Conservation (phyloP, 2,797 vertebrate genomes). For the Vipera ursinii region DNA sequence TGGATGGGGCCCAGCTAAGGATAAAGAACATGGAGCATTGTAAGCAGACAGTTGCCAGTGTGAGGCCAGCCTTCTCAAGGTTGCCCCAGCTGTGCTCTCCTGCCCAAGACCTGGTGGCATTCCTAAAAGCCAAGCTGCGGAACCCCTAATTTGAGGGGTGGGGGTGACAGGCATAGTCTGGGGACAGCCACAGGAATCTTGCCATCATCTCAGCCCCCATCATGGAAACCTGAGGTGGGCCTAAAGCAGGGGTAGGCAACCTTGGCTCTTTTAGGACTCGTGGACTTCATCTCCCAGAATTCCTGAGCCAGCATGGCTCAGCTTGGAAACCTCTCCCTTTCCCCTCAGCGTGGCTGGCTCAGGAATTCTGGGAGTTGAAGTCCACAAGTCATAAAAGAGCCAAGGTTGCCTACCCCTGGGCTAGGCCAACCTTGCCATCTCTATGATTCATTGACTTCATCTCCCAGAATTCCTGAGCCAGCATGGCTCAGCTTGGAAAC, state of each 20-base stretch:
- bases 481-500: too few relatives aligned
- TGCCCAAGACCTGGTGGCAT: not conserved
- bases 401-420: too few relatives aligned
- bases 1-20: not conserved
- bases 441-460: too few relatives aligned
- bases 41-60: not conserved
- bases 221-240: conserved; percentile 26
- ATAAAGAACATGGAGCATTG: not conserved
- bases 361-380: too few relatives aligned
- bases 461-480: too few relatives aligned
- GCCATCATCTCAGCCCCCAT: conserved; percentile 2
- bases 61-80: not conserved
- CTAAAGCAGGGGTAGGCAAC: not conserved
- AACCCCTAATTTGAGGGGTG: not conserved
- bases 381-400: too few relatives aligned
- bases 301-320: too few relatives aligned
- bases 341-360: too few relatives aligned
- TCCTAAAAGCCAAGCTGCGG: not conserved
- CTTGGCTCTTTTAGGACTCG: too few relatives aligned
- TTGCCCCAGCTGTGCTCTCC: not conserved
- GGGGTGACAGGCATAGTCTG: not conserved
- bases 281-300: too few relatives aligned
- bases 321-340: too few relatives aligned
- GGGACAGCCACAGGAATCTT: not conserved
- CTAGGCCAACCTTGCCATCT: too few relatives aligned